Evolutionary conservation across 1,140 invertebrate species (phyloP).

Genomic region (Triops longicaudatus): DNA sequence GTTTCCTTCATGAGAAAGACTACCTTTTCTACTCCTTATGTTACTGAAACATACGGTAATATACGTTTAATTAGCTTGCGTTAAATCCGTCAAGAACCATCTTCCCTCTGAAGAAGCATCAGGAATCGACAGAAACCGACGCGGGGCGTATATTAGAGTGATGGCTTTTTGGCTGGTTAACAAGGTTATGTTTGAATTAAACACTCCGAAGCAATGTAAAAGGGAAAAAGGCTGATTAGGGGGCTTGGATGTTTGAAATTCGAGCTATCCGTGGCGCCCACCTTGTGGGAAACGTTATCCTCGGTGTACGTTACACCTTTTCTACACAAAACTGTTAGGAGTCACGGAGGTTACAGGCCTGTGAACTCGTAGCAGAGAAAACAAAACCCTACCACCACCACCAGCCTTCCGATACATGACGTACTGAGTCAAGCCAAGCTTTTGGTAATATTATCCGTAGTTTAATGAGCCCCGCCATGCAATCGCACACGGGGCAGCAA

Average conservation of each 20-base stretch:
- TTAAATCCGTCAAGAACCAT: no score
- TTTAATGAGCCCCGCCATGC: constrained; percentile 6
- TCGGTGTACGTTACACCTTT: background rate
- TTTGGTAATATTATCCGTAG: background rate
- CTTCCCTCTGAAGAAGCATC: no score
- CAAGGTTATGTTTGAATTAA: background rate
- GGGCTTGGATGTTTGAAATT: background rate
- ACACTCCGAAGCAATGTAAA: background rate
- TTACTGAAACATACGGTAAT: no score
- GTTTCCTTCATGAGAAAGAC: no score
- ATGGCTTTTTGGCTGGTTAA: background rate
- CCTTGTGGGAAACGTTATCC: constrained; percentile 6
- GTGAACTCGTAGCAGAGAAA: background rate
- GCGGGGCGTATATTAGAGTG: no score
- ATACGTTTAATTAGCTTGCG: no score
- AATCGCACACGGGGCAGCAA: background rate
- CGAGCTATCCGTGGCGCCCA: background rate
- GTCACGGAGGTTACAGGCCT: constrained; percentile 8
- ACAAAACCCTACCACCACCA: background rate
- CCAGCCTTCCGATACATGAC: background rate
- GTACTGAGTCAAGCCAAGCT: background rate
- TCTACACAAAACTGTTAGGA: background rate
- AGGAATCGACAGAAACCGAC: no score
- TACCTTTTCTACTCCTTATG: no score
- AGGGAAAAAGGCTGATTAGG: background rate